Evolutionary conservation across 1,140 invertebrate species (phyloP), one percentile per base, ranked within the genome.

Genomic region (Grapholita molesta): DNA sequence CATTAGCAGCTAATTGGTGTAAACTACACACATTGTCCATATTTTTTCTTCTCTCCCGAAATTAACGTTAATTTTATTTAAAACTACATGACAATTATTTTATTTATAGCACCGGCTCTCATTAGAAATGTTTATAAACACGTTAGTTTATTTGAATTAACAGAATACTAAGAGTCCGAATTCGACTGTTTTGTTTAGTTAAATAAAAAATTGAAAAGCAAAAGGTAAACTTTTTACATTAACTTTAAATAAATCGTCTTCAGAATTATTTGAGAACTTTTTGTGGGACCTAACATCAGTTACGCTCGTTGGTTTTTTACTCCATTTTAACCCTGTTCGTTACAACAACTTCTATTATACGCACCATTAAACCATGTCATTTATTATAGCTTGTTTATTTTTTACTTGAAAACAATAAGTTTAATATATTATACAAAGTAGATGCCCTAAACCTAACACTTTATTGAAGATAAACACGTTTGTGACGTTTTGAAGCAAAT

Each of bases 1-100:
- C 69, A 78, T 77, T 74, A 70, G 64, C 9, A 38, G 33, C 57
- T 77, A 74, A 74, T 77, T 70, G 72, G 67, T 67, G 68, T 74
- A 74, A 71, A 73, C 67, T 57, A 67, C 32, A 48, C 57, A 33
- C n/a, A 64, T 24, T 42, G 33, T 64, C 42, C 15, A 64, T 23
- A 57, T 30, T 68, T n/a, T n/a, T n/a, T 67, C 67, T 69, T 70
- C 53, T 71, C 72, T 28, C 55, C 12, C 28, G 8, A 61, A 61
- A 61, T 61, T 61, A 12, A 61, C 25, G 55, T 25, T 28, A 61
- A 61, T 61, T 30, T 30, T 25, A 28, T 24, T 23, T 55, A 28
- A 55, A 25, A 28, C 24, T 55, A 24, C 53, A 18, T 21, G 8
- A 48, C 15, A 21, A 5, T 48, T 2, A 21, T 3, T 5, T 48